Evolutionary conservation across 2,797 vertebrate species (phyloP).

Genomic region (Cetoscarus ocellatus): DNA sequence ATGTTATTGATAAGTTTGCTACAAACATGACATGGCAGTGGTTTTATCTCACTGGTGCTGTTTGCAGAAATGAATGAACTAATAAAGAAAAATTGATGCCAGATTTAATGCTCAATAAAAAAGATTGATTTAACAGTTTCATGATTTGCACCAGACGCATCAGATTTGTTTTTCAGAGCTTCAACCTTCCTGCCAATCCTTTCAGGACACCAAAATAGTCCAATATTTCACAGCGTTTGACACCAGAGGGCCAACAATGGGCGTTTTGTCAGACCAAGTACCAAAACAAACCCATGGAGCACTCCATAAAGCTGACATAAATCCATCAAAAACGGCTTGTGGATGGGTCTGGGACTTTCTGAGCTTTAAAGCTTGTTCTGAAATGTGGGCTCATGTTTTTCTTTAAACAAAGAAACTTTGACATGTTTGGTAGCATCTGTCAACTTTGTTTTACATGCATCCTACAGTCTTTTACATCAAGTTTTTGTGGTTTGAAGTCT

Average conservation of each 20-base stretch:
- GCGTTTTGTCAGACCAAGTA: background rate
- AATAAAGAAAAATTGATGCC: too few relatives aligned
- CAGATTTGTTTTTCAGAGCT: too few relatives aligned
- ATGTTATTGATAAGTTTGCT: too few relatives aligned
- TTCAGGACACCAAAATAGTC: too few relatives aligned
- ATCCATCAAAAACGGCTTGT: background rate
- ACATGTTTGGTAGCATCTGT: background rate
- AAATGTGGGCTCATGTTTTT: background rate
- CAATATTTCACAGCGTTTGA: background rate
- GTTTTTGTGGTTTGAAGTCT: background rate
- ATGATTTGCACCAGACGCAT: too few relatives aligned
- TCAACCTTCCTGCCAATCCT: too few relatives aligned
- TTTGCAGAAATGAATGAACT: too few relatives aligned
- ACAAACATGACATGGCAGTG: too few relatives aligned
- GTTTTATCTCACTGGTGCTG: too few relatives aligned
- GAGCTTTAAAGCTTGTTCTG: background rate
- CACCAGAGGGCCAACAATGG: too few relatives aligned
- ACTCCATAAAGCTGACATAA: background rate
- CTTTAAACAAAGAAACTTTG: background rate
- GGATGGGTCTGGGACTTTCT: background rate
- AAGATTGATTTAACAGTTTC: too few relatives aligned
- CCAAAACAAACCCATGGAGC: background rate
- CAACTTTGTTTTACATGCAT: background rate
- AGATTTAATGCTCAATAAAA: too few relatives aligned
- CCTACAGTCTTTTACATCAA: background rate